phyloP scores from a whole-genome alignment of 2,113 vertebrate species.

The Takifugu bimaculatus region DNA sequence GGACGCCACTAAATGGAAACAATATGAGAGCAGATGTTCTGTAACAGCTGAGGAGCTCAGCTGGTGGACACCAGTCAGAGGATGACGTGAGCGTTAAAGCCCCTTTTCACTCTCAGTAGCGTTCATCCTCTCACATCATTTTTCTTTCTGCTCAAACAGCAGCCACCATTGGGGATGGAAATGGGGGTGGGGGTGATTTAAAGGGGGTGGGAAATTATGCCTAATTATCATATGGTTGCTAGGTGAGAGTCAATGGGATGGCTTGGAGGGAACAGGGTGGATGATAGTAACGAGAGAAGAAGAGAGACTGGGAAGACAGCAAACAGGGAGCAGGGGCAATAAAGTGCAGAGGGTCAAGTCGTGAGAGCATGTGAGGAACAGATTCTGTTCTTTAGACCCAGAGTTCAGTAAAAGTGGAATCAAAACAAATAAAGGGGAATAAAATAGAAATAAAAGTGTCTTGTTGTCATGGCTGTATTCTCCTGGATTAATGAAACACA shows the following conservation, averaged over 20 bases:
- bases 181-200: constrained; percentile 47
- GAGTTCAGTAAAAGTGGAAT: neutral
- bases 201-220: constrained; percentile 71
- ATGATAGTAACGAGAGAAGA: constrained; percentile 58
- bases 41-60: constrained; percentile 48
- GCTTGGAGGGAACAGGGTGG: constrained; percentile 51
- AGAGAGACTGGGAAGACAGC: constrained; percentile 37
- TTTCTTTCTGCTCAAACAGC: constrained; percentile 49
- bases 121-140: constrained; percentile 41
- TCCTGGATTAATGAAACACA: too few relatives aligned
- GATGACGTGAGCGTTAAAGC: constrained; percentile 62
- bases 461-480: too few relatives aligned
- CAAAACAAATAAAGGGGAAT: neutral
- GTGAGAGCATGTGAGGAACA: constrained; percentile 28
- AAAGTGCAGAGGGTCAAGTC: constrained; percentile 4
- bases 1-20: constrained; percentile 14
- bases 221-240: constrained; percentile 75
- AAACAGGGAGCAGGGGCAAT: constrained; percentile 34
- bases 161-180: constrained; percentile 21
- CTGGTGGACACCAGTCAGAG: constrained; percentile 61
- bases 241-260: constrained; percentile 67
- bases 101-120: constrained; percentile 43
- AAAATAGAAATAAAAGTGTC: too few relatives aligned
- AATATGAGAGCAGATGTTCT: constrained; percentile 16
- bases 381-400: neutral